phyloP scores from a whole-genome alignment of 2,888 invertebrate genomes.

The Drosophila barbarae region DNA sequence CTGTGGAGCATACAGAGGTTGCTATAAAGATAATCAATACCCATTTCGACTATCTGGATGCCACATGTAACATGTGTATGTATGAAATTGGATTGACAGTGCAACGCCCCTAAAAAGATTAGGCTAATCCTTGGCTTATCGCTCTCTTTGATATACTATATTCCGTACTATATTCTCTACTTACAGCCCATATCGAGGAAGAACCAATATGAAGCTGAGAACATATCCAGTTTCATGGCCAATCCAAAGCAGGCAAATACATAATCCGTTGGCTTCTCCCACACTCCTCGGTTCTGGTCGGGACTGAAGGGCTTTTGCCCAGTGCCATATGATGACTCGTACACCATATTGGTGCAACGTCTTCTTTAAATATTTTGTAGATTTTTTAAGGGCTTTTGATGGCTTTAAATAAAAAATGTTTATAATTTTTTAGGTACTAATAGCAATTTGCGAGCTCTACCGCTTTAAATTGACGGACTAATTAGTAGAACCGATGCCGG shows the following conservation, averaged over 20 bases:
- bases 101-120: conserved; percentile 36
- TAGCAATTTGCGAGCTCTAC: conserved; percentile 34
- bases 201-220: conserved; percentile 83
- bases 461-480: conserved; percentile 61
- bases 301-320: conserved; percentile 76
- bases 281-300: conserved; percentile 82
- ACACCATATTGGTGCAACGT: conserved; percentile 58
- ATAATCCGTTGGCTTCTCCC: conserved; percentile 88
- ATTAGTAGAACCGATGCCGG: conserved; percentile 68
- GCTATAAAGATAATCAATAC: background rate
- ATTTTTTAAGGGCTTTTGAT: conserved; percentile 1
- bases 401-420: conserved; percentile 13
- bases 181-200: conserved; percentile 71
- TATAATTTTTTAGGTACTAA: background rate
- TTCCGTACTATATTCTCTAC: conserved; percentile 29
- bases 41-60: too few relatives aligned
- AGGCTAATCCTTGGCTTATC: conserved; percentile 14
- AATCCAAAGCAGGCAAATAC: conserved; percentile 89
- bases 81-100: background rate
- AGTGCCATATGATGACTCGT: conserved; percentile 76
- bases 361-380: background rate
- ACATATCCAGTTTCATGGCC: conserved; percentile 89
- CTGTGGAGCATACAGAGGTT: too few relatives aligned
- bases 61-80: conserved; percentile 1
- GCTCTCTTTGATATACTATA: background rate